Evolutionary conservation across 2,797 vertebrate species (phyloP).

Genomic region (Amazonetta brasiliensis): DNA sequence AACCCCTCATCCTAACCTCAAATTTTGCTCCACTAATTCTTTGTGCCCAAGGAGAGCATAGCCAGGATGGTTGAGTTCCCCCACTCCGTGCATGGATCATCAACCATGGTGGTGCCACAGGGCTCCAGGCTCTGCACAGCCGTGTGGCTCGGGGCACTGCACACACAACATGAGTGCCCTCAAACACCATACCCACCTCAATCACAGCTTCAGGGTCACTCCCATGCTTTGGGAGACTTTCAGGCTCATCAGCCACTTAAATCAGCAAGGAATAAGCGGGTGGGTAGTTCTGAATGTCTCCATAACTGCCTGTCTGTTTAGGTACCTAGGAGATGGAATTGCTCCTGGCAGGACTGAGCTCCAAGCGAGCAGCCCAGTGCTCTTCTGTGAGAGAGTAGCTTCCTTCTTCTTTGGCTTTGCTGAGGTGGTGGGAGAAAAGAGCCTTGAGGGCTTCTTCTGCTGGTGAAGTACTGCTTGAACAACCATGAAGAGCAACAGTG

Average conservation of each 20-base stretch:
- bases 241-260: not conserved
- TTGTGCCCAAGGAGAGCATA: not conserved
- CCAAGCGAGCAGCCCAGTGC: not conserved
- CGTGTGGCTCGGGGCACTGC: not conserved
- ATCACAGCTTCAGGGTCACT: not conserved
- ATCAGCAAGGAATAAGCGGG: not conserved
- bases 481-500: not conserved
- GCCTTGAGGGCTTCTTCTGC: not conserved
- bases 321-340: not conserved
- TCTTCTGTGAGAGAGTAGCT: not conserved
- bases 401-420: not conserved
- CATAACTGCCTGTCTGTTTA: not conserved
- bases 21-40: not conserved
- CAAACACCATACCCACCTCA: not conserved
- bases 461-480: not conserved
- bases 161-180: fast-evolving
- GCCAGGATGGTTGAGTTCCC: fast-evolving
- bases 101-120: not conserved
- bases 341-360: not conserved
- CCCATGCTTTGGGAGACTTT: not conserved
- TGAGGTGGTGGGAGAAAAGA: not conserved
- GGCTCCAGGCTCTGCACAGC: too few species aligned
- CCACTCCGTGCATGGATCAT: not conserved
- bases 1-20: not conserved
- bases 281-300: not conserved